A percentile compares a stretch with the other conserved stretches of the same genome.
These are phyloP conservation scores for Saccostrea cuccullata DNA, from an alignment of 1,140 invertebrate genomes.

Conservation along the genomic window DNA sequence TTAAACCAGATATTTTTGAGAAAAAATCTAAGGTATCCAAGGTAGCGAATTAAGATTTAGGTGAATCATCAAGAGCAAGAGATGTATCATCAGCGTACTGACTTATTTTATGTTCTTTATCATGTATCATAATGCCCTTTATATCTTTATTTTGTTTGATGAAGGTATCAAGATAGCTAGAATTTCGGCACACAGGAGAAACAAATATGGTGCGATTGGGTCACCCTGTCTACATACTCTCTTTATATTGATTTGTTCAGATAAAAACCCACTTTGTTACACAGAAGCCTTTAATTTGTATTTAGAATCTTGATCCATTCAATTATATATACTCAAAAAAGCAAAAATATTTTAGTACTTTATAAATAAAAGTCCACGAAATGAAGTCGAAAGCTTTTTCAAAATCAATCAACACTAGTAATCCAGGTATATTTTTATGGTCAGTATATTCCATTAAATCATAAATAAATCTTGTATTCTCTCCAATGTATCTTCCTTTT, in stretches of 20 bases:
- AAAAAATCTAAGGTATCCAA: constrained; percentile 18
- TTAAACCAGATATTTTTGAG: background rate
- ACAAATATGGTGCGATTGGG: constrained; percentile 34
- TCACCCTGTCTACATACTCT: constrained; percentile 4
- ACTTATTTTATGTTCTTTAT: background rate
- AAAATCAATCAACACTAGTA: too few species aligned
- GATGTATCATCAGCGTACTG: too few species aligned
- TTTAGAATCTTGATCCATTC: background rate
- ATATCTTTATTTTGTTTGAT: background rate
- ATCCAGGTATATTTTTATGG: too few species aligned
- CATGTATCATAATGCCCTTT: constrained; percentile 4
- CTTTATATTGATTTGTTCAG: background rate
- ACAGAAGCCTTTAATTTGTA: background rate
- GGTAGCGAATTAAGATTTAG: background rate
- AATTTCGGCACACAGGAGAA: background rate
- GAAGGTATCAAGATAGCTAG: background rate
- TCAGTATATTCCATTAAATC: background rate
- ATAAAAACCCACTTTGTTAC: background rate
- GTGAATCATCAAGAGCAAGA: too few species aligned
- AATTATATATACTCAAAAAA: background rate
- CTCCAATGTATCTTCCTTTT: too few species aligned
- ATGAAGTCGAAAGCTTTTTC: too few species aligned
- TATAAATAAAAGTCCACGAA: too few species aligned
- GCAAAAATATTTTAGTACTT: too few species aligned
- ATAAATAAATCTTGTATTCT: constrained; percentile 1